phyloP scores from a whole-genome alignment of 2,113 vertebrate species.

The Anolis sagrei region DNA sequence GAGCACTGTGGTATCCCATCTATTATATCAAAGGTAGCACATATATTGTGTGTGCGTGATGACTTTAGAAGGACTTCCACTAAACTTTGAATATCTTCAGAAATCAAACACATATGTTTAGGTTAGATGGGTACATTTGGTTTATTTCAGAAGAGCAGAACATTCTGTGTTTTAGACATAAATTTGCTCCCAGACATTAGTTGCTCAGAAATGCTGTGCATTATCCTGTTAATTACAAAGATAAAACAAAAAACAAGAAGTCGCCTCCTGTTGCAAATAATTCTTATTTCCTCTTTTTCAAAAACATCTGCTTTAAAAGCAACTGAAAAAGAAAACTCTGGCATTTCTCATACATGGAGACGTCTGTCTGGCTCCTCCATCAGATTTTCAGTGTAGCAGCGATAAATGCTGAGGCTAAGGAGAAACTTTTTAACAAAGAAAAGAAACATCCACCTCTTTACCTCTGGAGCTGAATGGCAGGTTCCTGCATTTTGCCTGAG shows the following conservation, averaged over 20 bases:
- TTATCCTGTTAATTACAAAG: conserved; percentile 35
- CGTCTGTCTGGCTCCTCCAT: neutral
- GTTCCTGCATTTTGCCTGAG: neutral
- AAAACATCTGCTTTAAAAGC: neutral
- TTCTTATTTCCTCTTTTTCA: neutral
- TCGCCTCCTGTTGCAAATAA: neutral
- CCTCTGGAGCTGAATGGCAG: fast-evolving
- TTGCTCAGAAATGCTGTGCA: conserved; percentile 51
- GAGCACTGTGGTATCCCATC: neutral
- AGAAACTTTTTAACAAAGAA: neutral
- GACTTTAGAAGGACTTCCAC: neutral
- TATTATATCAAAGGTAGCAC: neutral
- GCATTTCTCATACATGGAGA: neutral
- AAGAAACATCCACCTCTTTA: neutral
- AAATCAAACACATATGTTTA: neutral
- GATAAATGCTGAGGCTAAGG: conserved; percentile 6
- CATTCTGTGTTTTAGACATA: conserved; percentile 47
- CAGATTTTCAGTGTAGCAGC: fast-evolving
- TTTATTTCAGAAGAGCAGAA: conserved; percentile 43
- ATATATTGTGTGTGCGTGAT: neutral
- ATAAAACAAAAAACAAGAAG: neutral
- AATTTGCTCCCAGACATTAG: conserved; percentile 62
- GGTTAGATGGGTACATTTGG: conserved; percentile 47
- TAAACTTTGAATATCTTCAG: conserved; percentile 37
- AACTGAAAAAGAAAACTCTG: fast-evolving